phyloP scores from a whole-genome alignment of 1,140 invertebrate species.

The Drosophila ambigua region DNA sequence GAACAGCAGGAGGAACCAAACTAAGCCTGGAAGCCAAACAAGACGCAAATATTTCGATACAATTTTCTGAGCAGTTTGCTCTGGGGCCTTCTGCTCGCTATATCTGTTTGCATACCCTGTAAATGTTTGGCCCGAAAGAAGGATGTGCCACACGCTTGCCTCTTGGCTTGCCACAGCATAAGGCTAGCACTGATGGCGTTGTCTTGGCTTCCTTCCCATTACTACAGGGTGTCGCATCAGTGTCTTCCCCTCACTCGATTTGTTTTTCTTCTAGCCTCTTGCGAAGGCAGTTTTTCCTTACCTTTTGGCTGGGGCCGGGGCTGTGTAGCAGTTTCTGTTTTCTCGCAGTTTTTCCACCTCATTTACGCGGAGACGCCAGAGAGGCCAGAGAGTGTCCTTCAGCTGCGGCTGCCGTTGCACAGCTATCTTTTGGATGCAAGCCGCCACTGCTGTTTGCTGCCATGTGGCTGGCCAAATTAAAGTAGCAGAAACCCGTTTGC shows the following conservation, averaged over 20 bases:
- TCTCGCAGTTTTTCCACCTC: conserved; percentile 74
- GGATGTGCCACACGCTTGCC: too few species aligned
- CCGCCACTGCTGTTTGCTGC: conserved; percentile 20
- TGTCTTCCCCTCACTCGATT: not conserved
- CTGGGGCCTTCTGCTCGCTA: conserved; percentile 23
- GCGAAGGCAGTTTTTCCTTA: conserved; percentile 21
- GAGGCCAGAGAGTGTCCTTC: conserved; percentile 68
- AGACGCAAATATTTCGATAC: conserved; percentile 74
- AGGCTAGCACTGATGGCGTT: too few species aligned
- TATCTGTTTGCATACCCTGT: conserved; percentile 25
- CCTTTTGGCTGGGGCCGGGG: conserved; percentile 20
- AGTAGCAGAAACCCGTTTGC: conserved; percentile 70
- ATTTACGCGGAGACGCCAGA: conserved; percentile 44
- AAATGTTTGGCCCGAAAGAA: not conserved
- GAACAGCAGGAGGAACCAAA: conserved; percentile 12
- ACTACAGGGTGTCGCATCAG: not conserved
- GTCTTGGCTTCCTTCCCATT: too few species aligned
- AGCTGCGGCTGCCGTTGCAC: conserved; percentile 41
- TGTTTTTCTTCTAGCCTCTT: conserved; percentile 3
- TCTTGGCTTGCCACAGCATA: too few species aligned
- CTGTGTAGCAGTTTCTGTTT: conserved; percentile 29
- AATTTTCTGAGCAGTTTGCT: conserved; percentile 53
- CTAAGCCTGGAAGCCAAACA: conserved; percentile 68
- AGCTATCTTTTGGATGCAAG: conserved; percentile 49
- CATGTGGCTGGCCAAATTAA: conserved; percentile 65